phyloP scores from a whole-genome alignment of 2,113 vertebrate genomes.

The Oostethus manadensis region DNA sequence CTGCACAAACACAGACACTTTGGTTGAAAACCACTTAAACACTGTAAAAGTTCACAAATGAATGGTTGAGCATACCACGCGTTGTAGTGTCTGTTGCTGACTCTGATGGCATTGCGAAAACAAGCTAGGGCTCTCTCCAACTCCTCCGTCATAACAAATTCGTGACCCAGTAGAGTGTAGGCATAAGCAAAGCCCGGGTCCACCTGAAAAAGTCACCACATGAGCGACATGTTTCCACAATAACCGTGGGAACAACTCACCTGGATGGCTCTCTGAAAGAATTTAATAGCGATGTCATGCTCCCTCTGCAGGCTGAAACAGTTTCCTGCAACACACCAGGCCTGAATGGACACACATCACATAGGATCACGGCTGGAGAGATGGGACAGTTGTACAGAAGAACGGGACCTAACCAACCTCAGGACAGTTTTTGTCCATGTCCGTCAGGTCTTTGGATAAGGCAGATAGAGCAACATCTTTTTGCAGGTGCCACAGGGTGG shows the following conservation, averaged over 20 bases:
- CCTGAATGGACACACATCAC: conserved; percentile 60
- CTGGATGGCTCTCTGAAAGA: conserved; percentile 98
- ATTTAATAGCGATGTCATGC: conserved; percentile 98
- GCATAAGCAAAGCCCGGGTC: conserved; percentile 96
- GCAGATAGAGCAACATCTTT: conserved; percentile 95
- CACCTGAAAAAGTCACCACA: conserved; percentile 61
- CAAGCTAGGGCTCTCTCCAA: conserved; percentile 93
- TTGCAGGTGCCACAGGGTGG: conserved; percentile 96
- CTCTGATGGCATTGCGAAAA: conserved; percentile 93
- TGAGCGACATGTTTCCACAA: neutral
- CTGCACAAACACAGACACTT: conserved; percentile 54
- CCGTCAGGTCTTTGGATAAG: conserved; percentile 95
- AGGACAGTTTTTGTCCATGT: conserved; percentile 98
- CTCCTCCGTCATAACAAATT: conserved; percentile 95
- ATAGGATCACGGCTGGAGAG: neutral
- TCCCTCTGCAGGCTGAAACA: conserved; percentile 97
- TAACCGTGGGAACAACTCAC: conserved; percentile 29
- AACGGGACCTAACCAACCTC: conserved; percentile 72
- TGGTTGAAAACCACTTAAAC: too few relatives aligned
- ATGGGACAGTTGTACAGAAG: neutral
- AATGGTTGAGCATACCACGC: conserved; percentile 62
- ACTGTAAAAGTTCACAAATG: too few relatives aligned
- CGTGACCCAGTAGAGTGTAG: conserved; percentile 93
- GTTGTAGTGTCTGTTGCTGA: conserved; percentile 95
- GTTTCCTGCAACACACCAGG: conserved; percentile 98